Evolutionary conservation across 2,113 vertebrate species (phyloP), one percentile per base, ranked within the genome.

Genomic region (Ailurus styani): DNA sequence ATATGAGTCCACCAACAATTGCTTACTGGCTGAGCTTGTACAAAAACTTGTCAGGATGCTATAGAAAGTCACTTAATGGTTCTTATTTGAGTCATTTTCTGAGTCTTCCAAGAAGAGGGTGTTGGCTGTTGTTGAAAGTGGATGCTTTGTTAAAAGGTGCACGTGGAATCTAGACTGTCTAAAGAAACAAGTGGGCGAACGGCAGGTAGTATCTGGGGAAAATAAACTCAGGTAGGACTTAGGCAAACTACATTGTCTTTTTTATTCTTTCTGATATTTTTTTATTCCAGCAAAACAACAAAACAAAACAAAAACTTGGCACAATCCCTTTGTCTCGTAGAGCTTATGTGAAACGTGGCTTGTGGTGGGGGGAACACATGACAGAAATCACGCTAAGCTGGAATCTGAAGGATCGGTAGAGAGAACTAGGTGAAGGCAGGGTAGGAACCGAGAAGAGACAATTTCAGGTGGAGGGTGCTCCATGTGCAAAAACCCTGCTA

Each of bases 21-120:
- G 86, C 66, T 92, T 94, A 72, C 78, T 94, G 95, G 82, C 14
- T 52, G 57, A 31, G 27, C 82, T 91, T 90, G 40, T 90, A 90
- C 83, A 95, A 64, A 96, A 79, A 55, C 34, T 96, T 95, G 31
- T 85, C 52, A 73, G 77, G 54, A 96, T 27, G 47, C 91, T 89
- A 55, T 62, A 72, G 62, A 97, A 98, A 98, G 83, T n/a, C 92
- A 94, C 9, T 96, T 96, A 91, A 50, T 96, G 42, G 27, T 90
- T 96, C 96, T 82, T 17, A 10, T 70, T 97, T 17, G 18, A 37
- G 47, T 98, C 64, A 45, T 87, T 91, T 91, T 97, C 60, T 72
- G 84, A 97, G 42, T 17, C 42, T 88, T 96, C 78, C 42, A 45
- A 45, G 42, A 90, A 40, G 37, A 90, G 54, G 87, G 27, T 2